Conservation (phyloP, 2,113 vertebrate species). For the Phycodurus eques region DNA sequence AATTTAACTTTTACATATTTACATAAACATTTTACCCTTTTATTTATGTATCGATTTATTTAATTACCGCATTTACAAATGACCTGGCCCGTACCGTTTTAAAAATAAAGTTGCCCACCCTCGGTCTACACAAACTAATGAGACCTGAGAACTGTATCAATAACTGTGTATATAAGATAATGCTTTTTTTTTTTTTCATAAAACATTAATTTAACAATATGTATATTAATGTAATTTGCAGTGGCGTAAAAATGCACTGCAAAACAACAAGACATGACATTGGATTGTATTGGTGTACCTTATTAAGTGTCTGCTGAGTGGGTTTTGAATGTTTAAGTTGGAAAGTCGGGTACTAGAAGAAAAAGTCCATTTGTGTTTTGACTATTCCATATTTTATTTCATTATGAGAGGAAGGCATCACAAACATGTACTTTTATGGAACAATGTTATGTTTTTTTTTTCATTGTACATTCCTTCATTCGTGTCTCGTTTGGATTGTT, state of each 20-base stretch:
- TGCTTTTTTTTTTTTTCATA: background rate
- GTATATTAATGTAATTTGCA: background rate
- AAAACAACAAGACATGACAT: background rate
- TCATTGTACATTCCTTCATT: background rate
- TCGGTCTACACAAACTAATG: background rate
- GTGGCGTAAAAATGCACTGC: background rate
- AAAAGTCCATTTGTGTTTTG: background rate
- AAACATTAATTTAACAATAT: background rate
- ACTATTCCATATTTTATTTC: conserved; percentile 10
- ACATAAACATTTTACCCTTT: too few species aligned
- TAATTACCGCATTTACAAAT: too few species aligned
- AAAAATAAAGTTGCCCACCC: background rate
- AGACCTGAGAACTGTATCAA: background rate
- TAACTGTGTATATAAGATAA: background rate
- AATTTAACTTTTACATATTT: too few species aligned
- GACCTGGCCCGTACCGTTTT: too few species aligned
- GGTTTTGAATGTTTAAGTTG: background rate
- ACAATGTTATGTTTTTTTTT: background rate
- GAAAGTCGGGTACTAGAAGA: background rate
- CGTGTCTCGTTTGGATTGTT: background rate
- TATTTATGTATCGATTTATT: too few species aligned
- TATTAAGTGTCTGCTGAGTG: background rate
- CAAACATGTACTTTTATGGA: background rate
- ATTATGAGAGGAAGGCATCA: background rate
- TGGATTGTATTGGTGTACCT: background rate